phyloP scores from a whole-genome alignment of 2,888 invertebrate species.

The Leptinotarsa peninsularis region DNA sequence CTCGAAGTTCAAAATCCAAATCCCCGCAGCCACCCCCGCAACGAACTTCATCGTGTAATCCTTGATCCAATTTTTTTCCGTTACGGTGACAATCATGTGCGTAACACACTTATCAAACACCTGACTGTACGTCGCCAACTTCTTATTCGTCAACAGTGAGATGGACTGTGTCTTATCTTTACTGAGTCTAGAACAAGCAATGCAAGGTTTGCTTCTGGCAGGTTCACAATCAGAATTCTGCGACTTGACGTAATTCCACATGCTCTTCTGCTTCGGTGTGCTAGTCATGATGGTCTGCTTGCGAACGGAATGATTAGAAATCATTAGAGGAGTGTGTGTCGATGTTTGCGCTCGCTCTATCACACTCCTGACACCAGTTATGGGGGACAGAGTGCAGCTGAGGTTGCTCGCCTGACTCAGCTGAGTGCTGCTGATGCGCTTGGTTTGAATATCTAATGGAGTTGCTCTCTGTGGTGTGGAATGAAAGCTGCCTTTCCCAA shows the following conservation, averaged over 20 bases:
- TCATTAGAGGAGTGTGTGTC: background rate
- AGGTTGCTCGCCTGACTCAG: background rate
- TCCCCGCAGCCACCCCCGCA: slow-evolving; percentile 70
- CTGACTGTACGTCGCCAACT: slow-evolving; percentile 56
- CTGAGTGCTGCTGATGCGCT: background rate
- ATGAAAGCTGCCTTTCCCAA: background rate
- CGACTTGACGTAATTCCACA: slow-evolving; percentile 56
- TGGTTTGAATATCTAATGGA: background rate
- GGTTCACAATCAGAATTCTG: slow-evolving; percentile 22
- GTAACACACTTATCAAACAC: slow-evolving; percentile 58
- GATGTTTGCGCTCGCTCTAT: slow-evolving; percentile 17
- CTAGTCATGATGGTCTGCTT: slow-evolving; percentile 48
- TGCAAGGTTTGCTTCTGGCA: slow-evolving; percentile 54
- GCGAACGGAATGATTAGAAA: slow-evolving; percentile 47
- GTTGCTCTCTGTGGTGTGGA: background rate
- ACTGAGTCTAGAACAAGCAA: slow-evolving; percentile 58
- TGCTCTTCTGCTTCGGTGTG: slow-evolving; percentile 61
- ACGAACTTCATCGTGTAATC: slow-evolving; percentile 69
- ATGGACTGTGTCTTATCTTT: slow-evolving; percentile 57
- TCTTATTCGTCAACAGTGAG: slow-evolving; percentile 56
- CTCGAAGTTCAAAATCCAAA: slow-evolving; percentile 71
- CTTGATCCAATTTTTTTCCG: slow-evolving; percentile 56
- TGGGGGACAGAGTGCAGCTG: slow-evolving; percentile 39
- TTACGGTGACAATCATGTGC: slow-evolving; percentile 61
- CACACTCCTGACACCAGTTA: slow-evolving; percentile 28